Evolutionary conservation across 2,888 invertebrate genomes (phyloP).

Genomic region (Chromoteleia sp.): DNA sequence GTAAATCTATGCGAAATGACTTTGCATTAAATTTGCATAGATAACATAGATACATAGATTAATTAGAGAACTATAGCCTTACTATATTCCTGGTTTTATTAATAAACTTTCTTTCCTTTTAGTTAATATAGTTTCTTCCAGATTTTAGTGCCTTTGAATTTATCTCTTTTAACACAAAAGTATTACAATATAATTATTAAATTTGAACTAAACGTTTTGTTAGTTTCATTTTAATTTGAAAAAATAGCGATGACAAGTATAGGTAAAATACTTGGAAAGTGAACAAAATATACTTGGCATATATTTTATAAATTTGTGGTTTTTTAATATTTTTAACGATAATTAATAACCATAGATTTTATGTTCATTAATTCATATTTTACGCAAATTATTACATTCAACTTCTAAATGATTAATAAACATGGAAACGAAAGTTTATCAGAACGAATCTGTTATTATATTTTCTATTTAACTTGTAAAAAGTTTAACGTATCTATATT

Average conservation of each 20-base stretch:
- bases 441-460: constrained; percentile 39
- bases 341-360: not conserved
- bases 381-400: not conserved
- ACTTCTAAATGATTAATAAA: constrained; percentile 5
- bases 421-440: constrained; percentile 33
- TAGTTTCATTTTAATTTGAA: too few species aligned
- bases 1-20: constrained; percentile 35
- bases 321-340: constrained; percentile 2
- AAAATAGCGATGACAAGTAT: too few species aligned
- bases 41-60: too few species aligned
- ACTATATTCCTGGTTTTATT: constrained; percentile 27
- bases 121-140: constrained; percentile 2
- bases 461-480: constrained; percentile 3
- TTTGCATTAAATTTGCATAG: constrained; percentile 41
- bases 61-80: constrained; percentile 27
- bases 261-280: too few species aligned
- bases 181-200: too few species aligned
- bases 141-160: not conserved
- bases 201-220: too few species aligned
- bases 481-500: not conserved
- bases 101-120: constrained; percentile 32
- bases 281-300: too few species aligned
- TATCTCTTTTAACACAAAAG: too few species aligned
- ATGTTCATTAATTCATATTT: constrained; percentile 3
- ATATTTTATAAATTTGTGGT: too few species aligned